phyloP scores from a whole-genome alignment of 2,797 vertebrate genomes.

The Lepus oiostolus region DNA sequence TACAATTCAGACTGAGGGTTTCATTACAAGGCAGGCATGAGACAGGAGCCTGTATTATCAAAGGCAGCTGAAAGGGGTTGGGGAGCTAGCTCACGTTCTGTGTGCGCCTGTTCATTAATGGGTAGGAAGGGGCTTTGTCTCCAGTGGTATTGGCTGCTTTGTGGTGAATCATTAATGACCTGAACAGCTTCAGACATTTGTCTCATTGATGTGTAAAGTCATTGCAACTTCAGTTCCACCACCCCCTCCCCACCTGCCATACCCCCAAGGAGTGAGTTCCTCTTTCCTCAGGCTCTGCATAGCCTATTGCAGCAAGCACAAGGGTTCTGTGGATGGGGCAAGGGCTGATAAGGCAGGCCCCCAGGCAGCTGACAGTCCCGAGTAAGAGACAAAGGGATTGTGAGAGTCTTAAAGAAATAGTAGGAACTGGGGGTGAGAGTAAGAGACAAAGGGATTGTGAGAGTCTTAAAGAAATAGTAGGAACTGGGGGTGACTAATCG shows the following conservation, averaged over 20 bases:
- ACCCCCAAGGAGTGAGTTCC: slow-evolving; percentile 17
- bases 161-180: slow-evolving; percentile 63
- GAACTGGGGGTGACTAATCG: not conserved
- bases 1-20: slow-evolving; percentile 83
- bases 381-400: not conserved
- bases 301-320: not conserved
- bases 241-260: no score
- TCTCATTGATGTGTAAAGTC: slow-evolving; percentile 78
- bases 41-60: slow-evolving; percentile 71
- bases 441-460: not conserved
- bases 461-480: not conserved
- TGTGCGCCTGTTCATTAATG: slow-evolving; percentile 72
- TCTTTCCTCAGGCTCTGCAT: not conserved
- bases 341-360: no score
- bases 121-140: slow-evolving; percentile 77
- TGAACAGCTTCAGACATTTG: slow-evolving; percentile 58
- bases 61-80: slow-evolving; percentile 79
- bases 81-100: slow-evolving; percentile 62
- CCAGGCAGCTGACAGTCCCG: not conserved
- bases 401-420: not conserved
- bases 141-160: slow-evolving; percentile 41
- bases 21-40: slow-evolving; percentile 76
- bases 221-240: not conserved
- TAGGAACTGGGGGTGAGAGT: not conserved
- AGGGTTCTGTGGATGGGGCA: not conserved